phyloP scores from a whole-genome alignment of 1,140 invertebrate species.

The Drosophila fuyamai region DNA sequence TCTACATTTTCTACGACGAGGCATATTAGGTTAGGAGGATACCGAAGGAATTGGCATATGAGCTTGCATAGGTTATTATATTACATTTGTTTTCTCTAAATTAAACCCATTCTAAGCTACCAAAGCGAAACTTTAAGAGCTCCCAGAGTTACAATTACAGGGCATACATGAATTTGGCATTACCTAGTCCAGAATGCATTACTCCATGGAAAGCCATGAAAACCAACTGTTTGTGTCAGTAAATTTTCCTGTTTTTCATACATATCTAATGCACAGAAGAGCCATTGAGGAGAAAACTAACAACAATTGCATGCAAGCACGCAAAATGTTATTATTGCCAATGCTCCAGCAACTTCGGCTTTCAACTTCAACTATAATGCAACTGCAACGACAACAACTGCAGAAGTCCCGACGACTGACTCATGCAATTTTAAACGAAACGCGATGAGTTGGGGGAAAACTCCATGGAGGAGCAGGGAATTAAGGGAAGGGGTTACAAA shows the following conservation, averaged over 20 bases:
- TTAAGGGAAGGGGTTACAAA: slow-evolving; percentile 2
- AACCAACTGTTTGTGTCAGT: slow-evolving; percentile 58
- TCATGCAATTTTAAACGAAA: slow-evolving; percentile 55
- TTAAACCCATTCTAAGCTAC: background rate
- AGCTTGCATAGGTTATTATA: background rate
- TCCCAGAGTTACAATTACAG: slow-evolving; percentile 27
- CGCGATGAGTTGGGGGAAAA: slow-evolving; percentile 14
- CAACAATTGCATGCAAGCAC: slow-evolving; percentile 73
- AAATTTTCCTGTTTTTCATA: slow-evolving; percentile 64
- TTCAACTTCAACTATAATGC: slow-evolving; percentile 25
- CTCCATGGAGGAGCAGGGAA: too few relatives aligned
- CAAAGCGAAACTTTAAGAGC: slow-evolving; percentile 4
- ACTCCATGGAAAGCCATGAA: slow-evolving; percentile 31
- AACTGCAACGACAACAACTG: slow-evolving; percentile 26
- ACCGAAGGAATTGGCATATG: background rate
- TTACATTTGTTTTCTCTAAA: background rate
- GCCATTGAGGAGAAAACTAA: slow-evolving; percentile 42
- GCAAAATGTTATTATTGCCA: slow-evolving; percentile 71
- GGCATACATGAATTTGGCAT: slow-evolving; percentile 27
- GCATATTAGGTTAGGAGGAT: slow-evolving; percentile 19
- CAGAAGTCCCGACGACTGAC: slow-evolving; percentile 24
- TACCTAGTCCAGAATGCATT: slow-evolving; percentile 6
- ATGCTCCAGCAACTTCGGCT: slow-evolving; percentile 25
- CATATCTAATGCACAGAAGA: slow-evolving; percentile 67
- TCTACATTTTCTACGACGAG: background rate